These are phyloP conservation scores for Daubentonia madagascariensis DNA, from an alignment of 2,113 vertebrate genomes.

Conservation along the genomic window DNA sequence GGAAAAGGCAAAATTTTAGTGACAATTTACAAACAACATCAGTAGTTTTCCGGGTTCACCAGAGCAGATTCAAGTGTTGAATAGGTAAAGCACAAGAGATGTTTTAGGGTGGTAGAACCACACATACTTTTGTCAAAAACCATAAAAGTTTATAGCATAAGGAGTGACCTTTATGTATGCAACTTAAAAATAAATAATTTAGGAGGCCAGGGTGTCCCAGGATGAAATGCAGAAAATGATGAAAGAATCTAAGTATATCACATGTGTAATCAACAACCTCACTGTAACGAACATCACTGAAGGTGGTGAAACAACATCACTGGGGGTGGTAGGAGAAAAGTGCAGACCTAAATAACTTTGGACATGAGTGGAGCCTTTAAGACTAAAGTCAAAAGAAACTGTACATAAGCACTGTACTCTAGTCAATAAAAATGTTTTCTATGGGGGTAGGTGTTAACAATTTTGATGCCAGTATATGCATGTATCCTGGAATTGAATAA, in stretches of 20 bases:
- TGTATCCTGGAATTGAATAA: background rate
- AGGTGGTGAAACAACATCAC: background rate
- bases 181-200: background rate
- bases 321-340: background rate
- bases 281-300: background rate
- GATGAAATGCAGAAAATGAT: background rate
- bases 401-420: background rate
- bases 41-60: background rate
- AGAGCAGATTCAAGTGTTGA: background rate
- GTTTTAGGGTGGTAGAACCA: background rate
- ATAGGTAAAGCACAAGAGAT: background rate
- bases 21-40: background rate
- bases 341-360: background rate
- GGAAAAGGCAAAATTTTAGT: background rate
- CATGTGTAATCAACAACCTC: background rate
- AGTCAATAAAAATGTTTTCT: background rate
- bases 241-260: background rate
- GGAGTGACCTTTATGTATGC: background rate
- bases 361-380: background rate
- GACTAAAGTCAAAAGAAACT: background rate
- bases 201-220: no score
- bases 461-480: background rate
- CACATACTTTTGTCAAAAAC: background rate
- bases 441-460: background rate
- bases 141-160: background rate